A percentile compares a stretch with the other conserved stretches of the same genome.
Conservation (phyloP, 2,113 vertebrate species). For the Carlito syrichta region DNA sequence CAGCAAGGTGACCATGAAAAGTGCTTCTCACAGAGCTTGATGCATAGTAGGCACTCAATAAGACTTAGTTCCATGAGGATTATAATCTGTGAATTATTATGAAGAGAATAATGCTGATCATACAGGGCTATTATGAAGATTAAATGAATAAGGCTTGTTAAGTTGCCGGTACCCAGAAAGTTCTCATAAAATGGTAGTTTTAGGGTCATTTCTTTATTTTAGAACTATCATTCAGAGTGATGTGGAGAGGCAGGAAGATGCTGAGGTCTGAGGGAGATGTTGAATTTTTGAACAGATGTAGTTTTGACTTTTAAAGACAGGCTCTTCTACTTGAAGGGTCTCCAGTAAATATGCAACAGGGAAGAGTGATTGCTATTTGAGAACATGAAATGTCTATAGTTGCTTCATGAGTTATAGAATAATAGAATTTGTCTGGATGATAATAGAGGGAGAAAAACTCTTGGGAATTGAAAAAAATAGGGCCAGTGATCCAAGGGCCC, state of each 20-base stretch:
- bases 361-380: neutral
- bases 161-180: neutral
- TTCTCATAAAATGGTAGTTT: neutral
- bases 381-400: neutral
- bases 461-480: neutral
- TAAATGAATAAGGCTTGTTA: neutral
- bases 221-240: neutral
- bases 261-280: neutral
- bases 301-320: conserved; percentile 19
- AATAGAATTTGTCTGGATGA: neutral
- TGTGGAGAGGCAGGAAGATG: neutral
- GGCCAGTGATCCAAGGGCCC: neutral
- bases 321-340: neutral
- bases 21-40: neutral
- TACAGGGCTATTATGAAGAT: neutral
- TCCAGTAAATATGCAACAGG: neutral
- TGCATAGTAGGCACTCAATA: neutral
- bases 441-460: neutral
- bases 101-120: neutral
- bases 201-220: neutral
- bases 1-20: neutral
- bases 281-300: conserved; percentile 3
- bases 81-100: neutral
- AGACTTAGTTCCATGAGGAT: neutral
- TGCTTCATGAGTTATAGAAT: conserved; percentile 3